phyloP scores from a whole-genome alignment of 2,888 invertebrate species.

The Diploptera punctata region DNA sequence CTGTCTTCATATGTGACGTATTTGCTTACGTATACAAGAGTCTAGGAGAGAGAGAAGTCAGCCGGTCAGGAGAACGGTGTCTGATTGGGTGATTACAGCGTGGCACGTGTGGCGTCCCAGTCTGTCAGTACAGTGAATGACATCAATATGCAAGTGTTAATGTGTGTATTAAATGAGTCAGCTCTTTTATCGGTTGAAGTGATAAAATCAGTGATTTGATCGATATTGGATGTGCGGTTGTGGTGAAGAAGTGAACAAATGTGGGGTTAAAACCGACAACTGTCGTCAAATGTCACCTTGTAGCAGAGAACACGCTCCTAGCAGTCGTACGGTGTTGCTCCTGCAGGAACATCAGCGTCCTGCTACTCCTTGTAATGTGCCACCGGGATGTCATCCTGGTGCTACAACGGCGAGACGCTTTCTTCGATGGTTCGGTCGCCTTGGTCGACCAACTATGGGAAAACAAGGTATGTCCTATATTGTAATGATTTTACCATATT shows the following conservation, averaged over 20 bases:
- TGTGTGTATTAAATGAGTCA: too few relatives aligned
- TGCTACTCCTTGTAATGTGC: neutral
- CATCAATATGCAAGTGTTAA: too few relatives aligned
- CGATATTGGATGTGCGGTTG: neutral
- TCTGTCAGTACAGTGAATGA: too few relatives aligned
- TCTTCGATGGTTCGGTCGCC: slow-evolving; percentile 61
- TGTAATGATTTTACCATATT: too few relatives aligned
- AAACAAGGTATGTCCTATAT: too few relatives aligned
- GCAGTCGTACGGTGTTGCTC: neutral
- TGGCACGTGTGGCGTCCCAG: too few relatives aligned
- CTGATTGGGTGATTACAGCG: too few relatives aligned
- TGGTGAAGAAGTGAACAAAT: neutral
- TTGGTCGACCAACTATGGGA: slow-evolving; percentile 61
- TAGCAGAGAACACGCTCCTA: slow-evolving; percentile 12
- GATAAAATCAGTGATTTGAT: neutral
- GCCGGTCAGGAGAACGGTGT: too few relatives aligned
- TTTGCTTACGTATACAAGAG: too few relatives aligned
- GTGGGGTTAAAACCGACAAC: neutral
- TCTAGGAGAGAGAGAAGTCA: too few relatives aligned
- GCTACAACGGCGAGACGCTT: slow-evolving; percentile 57
- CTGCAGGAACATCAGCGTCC: slow-evolving; percentile 19
- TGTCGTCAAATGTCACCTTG: neutral
- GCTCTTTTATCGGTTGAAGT: too few relatives aligned
- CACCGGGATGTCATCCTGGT: slow-evolving; percentile 9
- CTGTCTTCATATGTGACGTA: too few relatives aligned